Evolutionary conservation across 1,140 invertebrate genomes (phyloP).

Genomic region (Leptoteleia sp.): DNA sequence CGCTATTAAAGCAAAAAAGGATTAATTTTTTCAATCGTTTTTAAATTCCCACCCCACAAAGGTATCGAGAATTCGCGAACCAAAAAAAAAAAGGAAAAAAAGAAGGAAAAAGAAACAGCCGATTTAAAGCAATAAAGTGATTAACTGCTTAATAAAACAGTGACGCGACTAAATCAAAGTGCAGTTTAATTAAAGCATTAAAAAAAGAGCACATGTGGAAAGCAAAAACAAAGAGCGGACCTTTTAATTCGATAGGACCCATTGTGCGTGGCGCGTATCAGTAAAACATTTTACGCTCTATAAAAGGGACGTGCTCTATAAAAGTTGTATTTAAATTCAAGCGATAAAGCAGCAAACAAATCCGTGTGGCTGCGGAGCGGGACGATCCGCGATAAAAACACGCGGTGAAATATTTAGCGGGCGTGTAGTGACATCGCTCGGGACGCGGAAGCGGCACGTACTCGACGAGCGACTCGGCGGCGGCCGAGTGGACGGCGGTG

Average conservation of each 20-base stretch:
- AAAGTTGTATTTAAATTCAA: slow-evolving; percentile 55
- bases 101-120: too few relatives aligned
- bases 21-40: background rate
- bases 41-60: background rate
- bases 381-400: slow-evolving; percentile 42
- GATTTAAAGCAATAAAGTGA: slow-evolving; percentile 4
- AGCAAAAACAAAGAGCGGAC: slow-evolving; percentile 27
- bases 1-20: too few relatives aligned
- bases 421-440: slow-evolving; percentile 21
- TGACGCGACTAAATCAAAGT: slow-evolving; percentile 25
- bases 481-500: slow-evolving; percentile 19
- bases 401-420: slow-evolving; percentile 41
- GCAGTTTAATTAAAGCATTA: slow-evolving; percentile 43
- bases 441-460: slow-evolving; percentile 24
- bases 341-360: slow-evolving; percentile 54
- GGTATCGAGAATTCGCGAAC: slow-evolving; percentile 2
- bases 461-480: slow-evolving; percentile 34
- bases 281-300: slow-evolving; percentile 50
- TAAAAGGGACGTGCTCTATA: slow-evolving; percentile 52
- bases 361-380: slow-evolving; percentile 20
- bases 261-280: slow-evolving; percentile 27
- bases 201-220: slow-evolving; percentile 21
- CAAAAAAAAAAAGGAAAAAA: too few relatives aligned
- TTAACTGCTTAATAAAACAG: slow-evolving; percentile 21
- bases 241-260: slow-evolving; percentile 28